Percentiles rank a stretch among this genome's conserved stretches.
These are phyloP conservation scores for Thermophis baileyi DNA, from an alignment of 2,113 vertebrate genomes.

Conservation along the genomic window DNA sequence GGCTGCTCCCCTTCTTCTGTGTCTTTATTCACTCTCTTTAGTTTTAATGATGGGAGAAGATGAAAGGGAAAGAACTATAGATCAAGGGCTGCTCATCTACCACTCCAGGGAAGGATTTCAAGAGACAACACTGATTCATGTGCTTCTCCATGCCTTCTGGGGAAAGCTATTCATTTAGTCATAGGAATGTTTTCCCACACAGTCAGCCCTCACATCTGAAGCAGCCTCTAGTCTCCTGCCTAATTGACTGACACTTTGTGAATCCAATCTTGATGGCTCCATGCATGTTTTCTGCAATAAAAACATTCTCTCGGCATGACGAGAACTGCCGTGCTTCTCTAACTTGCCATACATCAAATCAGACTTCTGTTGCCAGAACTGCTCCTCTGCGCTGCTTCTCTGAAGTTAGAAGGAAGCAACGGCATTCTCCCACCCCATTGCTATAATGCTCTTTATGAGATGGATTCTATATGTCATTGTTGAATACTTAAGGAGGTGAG, in stretches of 20 bases:
- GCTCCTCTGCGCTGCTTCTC: background rate
- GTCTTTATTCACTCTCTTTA: conserved; percentile 4
- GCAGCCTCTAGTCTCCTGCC: background rate
- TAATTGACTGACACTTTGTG: conserved; percentile 13
- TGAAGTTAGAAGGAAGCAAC: background rate
- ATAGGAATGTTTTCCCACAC: conserved; percentile 23
- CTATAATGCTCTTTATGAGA: background rate
- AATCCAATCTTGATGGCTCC: background rate
- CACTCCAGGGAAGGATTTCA: conserved; percentile 32
- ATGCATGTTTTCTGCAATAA: background rate
- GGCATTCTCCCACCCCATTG: background rate
- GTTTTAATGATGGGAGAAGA: conserved; percentile 28
- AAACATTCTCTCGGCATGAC: background rate
- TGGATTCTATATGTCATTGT: background rate
- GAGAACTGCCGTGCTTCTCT: background rate
- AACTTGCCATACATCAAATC: background rate
- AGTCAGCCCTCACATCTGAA: conserved; percentile 2
- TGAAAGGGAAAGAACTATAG: conserved; percentile 21
- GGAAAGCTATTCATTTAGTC: conserved; percentile 28
- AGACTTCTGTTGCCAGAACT: background rate
- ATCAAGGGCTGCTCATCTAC: conserved; percentile 27
- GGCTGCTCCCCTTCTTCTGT: background rate
- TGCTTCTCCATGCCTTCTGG: conserved; percentile 25
- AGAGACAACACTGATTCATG: conserved; percentile 21
- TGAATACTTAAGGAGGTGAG: background rate